phyloP scores from a whole-genome alignment of 2,797 vertebrate genomes.

The Cryptoblepharus egeriae region DNA sequence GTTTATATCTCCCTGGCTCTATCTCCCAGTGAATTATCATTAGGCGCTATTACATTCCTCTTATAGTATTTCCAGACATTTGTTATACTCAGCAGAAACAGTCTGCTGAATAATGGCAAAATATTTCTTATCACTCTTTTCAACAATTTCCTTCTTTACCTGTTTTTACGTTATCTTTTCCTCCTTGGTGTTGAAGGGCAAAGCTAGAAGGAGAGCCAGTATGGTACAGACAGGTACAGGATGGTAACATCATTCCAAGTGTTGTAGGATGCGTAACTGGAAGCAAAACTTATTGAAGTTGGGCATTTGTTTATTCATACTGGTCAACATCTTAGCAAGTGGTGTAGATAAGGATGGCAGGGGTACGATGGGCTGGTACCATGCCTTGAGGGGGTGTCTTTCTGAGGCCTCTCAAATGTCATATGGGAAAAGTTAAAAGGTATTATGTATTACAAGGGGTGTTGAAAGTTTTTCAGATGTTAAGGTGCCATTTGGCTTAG shows the following conservation, averaged over 20 bases:
- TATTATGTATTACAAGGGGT: too few species aligned
- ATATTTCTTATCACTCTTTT: slow-evolving; percentile 43
- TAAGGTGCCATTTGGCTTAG: too few species aligned
- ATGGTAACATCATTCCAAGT: background rate
- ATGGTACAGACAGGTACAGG: background rate
- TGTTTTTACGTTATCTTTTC: slow-evolving; percentile 45
- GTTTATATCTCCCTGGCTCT: slow-evolving; percentile 32
- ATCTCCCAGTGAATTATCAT: slow-evolving; percentile 30
- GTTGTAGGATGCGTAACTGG: background rate
- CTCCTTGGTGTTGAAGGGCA: slow-evolving; percentile 34
- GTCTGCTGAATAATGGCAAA: slow-evolving; percentile 44
- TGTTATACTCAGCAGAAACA: slow-evolving; percentile 40
- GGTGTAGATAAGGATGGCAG: too few species aligned
- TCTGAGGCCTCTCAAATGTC: too few species aligned
- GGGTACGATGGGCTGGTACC: too few species aligned
- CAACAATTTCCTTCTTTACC: slow-evolving; percentile 38
- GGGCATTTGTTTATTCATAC: background rate
- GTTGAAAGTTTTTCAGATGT: too few species aligned
- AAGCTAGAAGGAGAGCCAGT: slow-evolving; percentile 5
- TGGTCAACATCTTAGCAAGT: too few species aligned
- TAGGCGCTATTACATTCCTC: slow-evolving; percentile 28
- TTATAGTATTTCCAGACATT: slow-evolving; percentile 37
- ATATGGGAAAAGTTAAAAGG: too few species aligned
- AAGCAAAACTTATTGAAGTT: background rate
- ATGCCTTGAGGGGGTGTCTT: too few species aligned